Evolutionary conservation across 2,113 vertebrate genomes (phyloP), one percentile per base, ranked within the genome.

Genomic region (Gymnarchus niloticus): DNA sequence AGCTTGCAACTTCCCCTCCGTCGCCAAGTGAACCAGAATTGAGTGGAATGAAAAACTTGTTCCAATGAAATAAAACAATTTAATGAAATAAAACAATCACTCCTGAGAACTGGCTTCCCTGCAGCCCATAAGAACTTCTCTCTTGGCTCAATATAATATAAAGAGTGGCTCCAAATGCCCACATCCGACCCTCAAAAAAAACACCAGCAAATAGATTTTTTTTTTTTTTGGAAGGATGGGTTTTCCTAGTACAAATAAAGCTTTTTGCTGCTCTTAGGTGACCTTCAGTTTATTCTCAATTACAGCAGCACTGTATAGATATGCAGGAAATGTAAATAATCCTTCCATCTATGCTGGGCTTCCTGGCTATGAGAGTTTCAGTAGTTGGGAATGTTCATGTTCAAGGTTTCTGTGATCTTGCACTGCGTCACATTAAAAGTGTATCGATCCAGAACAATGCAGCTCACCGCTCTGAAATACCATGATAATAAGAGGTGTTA

Each of bases 11-110:
- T 90, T 88, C 91, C 89, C 93, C 91, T 94, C 65, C 59, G 59
- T 77, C 73, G 7, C 73, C 90, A 90, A 83, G 82, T 61, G 90
- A 91, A 88, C 87, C 87, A 83, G 91, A 92, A 92, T 89, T 65
- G 89, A 92, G 93, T 89, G 89, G 91, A 87, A 90, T 90, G 91
- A 92, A 92, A 80, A 92, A 59, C 51, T 65, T 87, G 85, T 90
- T 88, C 88, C 86, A 89, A 94, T 92, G 88, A 87, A 93, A 94
- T 92, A 92, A 94, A 94, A 93, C 94, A 94, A 95, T 96, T 95
- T 94, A 93, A 93, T 93, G 91, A 94, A 95, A 95, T 94, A 93
- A 93, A 95, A 92, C 92, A 91, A 94, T 94, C 93, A 81, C 84
- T 86, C 19, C 37, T 52, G 83, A 33, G 86, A 48, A 61, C 33